Base-by-base conservation (phyloP, 53 echinoderm and acorn worm species). In the Temnopleurus reevesii region DNA sequence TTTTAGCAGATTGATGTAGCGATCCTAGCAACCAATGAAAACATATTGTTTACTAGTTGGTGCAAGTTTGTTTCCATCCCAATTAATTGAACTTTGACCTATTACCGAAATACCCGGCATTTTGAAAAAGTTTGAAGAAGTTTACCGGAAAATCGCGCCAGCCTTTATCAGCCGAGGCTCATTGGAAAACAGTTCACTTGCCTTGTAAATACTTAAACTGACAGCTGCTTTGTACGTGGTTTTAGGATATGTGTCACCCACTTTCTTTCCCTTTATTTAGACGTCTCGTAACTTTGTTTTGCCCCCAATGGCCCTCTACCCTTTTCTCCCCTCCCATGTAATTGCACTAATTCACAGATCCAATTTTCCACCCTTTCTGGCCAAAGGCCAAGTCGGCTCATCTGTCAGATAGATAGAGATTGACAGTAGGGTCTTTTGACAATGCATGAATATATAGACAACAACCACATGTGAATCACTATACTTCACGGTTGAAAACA, bases 331-430 rank as follows among this genome's bases (percentile, higher is more conserved):
- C 85, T 46, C 85, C 85, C 85, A 44, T 59, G 44, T 85, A 85
- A 85, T 85, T 85, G 61, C 85, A 46, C 38, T 85, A 85, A 85
- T 85, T 60, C 85, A 59, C 61, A 85, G 61, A 85, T 85, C 43
- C 44, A 85, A 85, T 85, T 85, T 85, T 59, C 85, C 59, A 85
- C 59, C 85, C 59, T 17, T 45, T 43, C 61, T 85, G 85, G 85
- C 85, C 85, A 85, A 24, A 59, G 60, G 85, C 85, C 85, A 85
- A 85, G 17, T 58, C 15, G 29, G 57, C 45, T 46, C 59, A 59
- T 85, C 85, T 83, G 83, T 83, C 83, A 83, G 38, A 71, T 21
- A 56, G n/a, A 71, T 41, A 41, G n/a, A 71, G 21, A 36, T 21
- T 41, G 38, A 41, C 41, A 71, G 71, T 38, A n/a, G 21, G 23